Base-by-base conservation (phyloP, 2,888 invertebrate species). In the Tinea pellionella region DNA sequence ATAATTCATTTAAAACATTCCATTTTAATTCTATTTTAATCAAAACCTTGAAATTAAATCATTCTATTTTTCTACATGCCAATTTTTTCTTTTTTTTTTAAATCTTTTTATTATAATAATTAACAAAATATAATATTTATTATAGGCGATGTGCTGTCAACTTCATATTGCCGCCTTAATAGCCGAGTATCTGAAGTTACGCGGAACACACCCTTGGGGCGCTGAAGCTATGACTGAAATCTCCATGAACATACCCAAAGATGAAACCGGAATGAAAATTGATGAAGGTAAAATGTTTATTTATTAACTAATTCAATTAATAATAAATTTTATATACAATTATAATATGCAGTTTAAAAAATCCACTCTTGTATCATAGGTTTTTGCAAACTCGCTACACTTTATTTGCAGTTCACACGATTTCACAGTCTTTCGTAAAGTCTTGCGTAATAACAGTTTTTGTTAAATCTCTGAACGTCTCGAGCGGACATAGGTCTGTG, bases 111-210 rank as follows among this genome's bases (percentile, higher is more conserved):
- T n/a, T n/a, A n/a, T n/a, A n/a, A n/a, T n/a, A n/a, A n/a, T n/a
- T n/a, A n/a, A n/a, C n/a, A n/a, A n/a, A n/a, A n/a, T n/a, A n/a
- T n/a, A n/a, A n/a, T n/a, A n/a, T n/a, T n/a, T n/a, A n/a, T n/a
- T n/a, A 6, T 74, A 94, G 90, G 97, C 97, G 43, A 97, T 97
- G 71, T 96, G 97, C 75, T 96, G 96, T 73, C 96, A 96, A 75
- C 89, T 98, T 0, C 98, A 99, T 75, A 96, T 98, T 66, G 96
- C 97, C 3, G 98, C 98, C 0, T 88, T 98, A 29, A 96, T 98
- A 88, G 96, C 97, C 0, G 97, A 98, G 75, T 98, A 97, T 80
- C 83, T 99, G 59, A 94, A 95, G 68, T 82, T 94, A 60, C 91
- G 93, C 70, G 88, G 87, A 1, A 89, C 91, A 16, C 93, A 93